These are phyloP conservation scores for Solenopsis invicta DNA, from an alignment of 1,140 invertebrate species.

Conservation along the genomic window DNA sequence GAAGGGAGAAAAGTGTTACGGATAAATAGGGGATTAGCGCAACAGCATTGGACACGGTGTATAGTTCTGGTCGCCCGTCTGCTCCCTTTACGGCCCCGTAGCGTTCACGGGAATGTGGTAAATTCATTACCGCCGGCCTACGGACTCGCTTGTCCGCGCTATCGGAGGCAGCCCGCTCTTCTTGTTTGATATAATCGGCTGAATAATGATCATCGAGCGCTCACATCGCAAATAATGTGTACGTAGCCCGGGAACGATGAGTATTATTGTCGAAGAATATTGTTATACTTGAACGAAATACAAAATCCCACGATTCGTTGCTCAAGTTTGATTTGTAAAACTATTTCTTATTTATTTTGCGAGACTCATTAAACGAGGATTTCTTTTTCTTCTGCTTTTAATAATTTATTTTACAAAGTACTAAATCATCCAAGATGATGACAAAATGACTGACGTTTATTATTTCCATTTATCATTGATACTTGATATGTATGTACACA, in stretches of 20 bases:
- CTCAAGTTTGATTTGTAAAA: neutral
- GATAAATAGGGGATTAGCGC: conserved; percentile 72
- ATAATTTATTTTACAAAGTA: neutral
- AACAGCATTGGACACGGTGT: conserved; percentile 53
- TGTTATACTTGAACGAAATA: neutral
- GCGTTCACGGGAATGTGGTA: conserved; percentile 44
- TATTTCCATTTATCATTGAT: neutral
- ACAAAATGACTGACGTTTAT: neutral
- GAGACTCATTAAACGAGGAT: too few relatives aligned
- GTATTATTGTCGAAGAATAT: conserved; percentile 42
- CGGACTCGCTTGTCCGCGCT: conserved; percentile 34
- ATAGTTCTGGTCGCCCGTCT: conserved; percentile 52
- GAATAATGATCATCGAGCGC: conserved; percentile 48
- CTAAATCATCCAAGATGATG: neutral
- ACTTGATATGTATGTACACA: neutral
- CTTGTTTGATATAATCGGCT: conserved; percentile 64
- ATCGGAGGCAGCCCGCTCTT: conserved; percentile 39
- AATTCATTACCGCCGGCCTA: conserved; percentile 59
- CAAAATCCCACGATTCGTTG: conserved; percentile 3
- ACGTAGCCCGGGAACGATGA: neutral
- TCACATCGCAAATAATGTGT: conserved; percentile 32
- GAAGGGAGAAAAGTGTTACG: conserved; percentile 72
- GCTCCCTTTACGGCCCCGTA: conserved; percentile 32
- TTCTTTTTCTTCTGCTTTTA: neutral
- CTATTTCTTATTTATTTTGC: conserved; percentile 7